Base-by-base conservation (phyloP, 2,888 invertebrate genomes). In the Pollenia griseotomentosa region DNA sequence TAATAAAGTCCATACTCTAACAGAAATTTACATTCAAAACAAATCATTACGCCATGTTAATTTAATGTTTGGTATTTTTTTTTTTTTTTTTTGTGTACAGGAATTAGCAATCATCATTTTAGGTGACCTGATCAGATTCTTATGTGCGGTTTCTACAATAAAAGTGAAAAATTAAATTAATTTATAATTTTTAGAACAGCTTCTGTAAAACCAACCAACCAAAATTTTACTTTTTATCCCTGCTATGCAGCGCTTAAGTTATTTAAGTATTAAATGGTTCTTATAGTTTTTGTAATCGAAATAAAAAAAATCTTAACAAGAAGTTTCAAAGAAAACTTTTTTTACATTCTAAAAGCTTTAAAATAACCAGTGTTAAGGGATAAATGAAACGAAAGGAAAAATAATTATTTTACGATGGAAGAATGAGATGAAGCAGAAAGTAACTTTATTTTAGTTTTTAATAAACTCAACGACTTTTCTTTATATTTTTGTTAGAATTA, bases 401-500 rank as follows among this genome's bases (percentile, higher is more conserved):
- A 14, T 1, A 53, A 53, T 53, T 53, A 53, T 14, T n/a, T n/a
- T 2, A 53, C n/a, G 53, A n/a, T n/a, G 7, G n/a, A 53, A 53
- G 53, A 7, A 12, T 53, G 12, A 53, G n/a, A 53, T 53, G 11
- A 53, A 14, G 53, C n/a, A 16, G 2, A 14, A 53, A 53, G 12
- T 6, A 16, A 53, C 14, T 53, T 53, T 11, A 59, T 8, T 59
- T 59, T 14, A 59, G 7, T 59, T 59, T 59, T 53, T 53, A 53
- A 59, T 59, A 59, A 59, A 59, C 59, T 59, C 59, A 59, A 40
- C 40, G 59, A 59, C n/a, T 33, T 33, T 33, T 33, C 33, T 33
- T 33, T 33, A 33, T 4, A 33, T 59, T 59, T 59, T 57, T 57
- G 19, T 59, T 23, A 33, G 33, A 1, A 40, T n/a, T 14, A 40